Evolutionary conservation across 2,888 invertebrate genomes (phyloP), one percentile per base, ranked within the genome.

Genomic region (Phaonia tiefii): DNA sequence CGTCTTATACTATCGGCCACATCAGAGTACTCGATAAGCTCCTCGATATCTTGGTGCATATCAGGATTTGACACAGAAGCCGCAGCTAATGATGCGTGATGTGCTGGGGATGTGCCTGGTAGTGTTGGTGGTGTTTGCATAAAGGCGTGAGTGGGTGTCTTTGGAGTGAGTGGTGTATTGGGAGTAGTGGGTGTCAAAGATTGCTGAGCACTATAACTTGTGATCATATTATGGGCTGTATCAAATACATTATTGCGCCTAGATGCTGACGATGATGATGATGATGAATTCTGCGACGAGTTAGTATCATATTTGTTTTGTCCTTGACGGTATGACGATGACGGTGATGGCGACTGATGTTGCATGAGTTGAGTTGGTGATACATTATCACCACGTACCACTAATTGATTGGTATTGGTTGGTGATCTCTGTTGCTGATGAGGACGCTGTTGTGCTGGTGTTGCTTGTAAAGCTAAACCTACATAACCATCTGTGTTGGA

Each of bases 1-100:
- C 84, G 83, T 79, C 89, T 88, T 75, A 89, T 87, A 82, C 87
- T 89, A 78, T 89, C 90, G 80, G 86, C 86, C 74, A 87, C 86
- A 85, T 89, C 89, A 26, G 87, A 86, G 73, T 89, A 89, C 80
- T 89, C 89, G 83, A 88, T 86, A 49, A 88, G 85, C 79, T 89
- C 87, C 60, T 89, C 88, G 79, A 89, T 84, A 44, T 82, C 77
- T 51, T 81, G 80, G 63, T 83, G 83, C 49, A 39, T 74, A 69
- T 31, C 73, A 76, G 69, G 79, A 69, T 3, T 75, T 46, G 49
- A 31, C n/a, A n/a, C n/a, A n/a, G n/a, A n/a, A n/a, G n/a, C n/a
- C n/a, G n/a, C n/a, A n/a, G n/a, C n/a, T 46, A 46, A n/a, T 71
- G 72, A 78, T 31, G 72, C 75, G 69, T 83, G 67, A 79, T 70